Conservation (phyloP, 2,113 vertebrate species). For the Plectropomus leopardus region DNA sequence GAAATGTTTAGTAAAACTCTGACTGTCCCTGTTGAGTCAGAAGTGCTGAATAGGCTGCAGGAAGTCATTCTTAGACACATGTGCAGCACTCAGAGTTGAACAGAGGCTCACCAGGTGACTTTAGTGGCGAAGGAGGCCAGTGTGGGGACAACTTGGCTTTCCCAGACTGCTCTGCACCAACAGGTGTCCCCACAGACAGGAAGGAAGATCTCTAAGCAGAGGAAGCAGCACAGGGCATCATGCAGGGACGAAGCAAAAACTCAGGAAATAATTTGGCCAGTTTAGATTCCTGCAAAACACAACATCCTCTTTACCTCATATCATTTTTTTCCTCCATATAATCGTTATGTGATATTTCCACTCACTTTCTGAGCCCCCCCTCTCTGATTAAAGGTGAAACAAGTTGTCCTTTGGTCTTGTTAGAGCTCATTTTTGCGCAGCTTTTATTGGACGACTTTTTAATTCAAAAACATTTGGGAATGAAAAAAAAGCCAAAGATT, state of each 20-base stretch:
- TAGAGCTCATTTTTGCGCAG: not conserved
- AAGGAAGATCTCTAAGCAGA: conserved; percentile 60
- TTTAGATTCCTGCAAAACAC: conserved; percentile 18
- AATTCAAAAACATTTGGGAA: not conserved
- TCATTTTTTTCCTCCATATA: too few relatives aligned
- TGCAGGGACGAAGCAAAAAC: conserved; percentile 47
- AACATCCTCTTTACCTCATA: conserved; percentile 19
- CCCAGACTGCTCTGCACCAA: conserved; percentile 58
- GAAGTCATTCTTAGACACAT: not conserved
- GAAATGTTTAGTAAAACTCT: not conserved
- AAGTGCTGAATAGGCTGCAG: not conserved
- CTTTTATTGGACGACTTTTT: conserved; percentile 6
- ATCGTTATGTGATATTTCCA: too few relatives aligned
- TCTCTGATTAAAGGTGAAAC: conserved; percentile 6
- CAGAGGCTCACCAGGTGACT: conserved; percentile 42
- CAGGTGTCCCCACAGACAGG: conserved; percentile 70
- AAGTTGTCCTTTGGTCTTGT: not conserved
- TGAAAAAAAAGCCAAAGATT: not conserved
- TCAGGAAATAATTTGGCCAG: conserved; percentile 39
- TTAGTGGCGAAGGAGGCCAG: conserved; percentile 16
- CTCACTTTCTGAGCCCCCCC: not conserved
- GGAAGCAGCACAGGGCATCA: conserved; percentile 54
- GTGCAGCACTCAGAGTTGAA: not conserved
- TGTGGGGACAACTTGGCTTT: conserved; percentile 48
- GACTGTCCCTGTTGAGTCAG: not conserved